Evolutionary conservation across 2,888 invertebrate species (phyloP).

Genomic region (Nomada ruficornis): DNA sequence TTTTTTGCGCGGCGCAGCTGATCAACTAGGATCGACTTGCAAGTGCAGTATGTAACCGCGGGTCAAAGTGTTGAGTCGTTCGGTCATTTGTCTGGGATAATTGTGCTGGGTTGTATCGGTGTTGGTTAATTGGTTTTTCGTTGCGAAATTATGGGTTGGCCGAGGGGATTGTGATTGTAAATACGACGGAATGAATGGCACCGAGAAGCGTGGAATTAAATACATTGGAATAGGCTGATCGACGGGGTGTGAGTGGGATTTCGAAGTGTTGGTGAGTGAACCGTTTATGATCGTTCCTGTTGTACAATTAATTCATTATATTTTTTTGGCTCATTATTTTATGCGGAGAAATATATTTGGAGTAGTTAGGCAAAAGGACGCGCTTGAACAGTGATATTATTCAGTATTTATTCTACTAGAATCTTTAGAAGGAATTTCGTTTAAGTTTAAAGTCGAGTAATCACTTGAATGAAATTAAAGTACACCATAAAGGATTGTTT

Average conservation of each 20-base stretch:
- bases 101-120: background rate
- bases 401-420: too few species aligned
- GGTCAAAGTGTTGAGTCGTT: background rate
- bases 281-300: background rate
- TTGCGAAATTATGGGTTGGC: background rate
- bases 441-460: too few species aligned
- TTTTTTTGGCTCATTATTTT: too few species aligned
- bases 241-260: background rate
- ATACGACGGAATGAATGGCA: background rate
- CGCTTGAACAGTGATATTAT: too few species aligned
- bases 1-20: background rate
- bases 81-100: constrained; percentile 9
- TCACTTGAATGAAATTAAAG: too few species aligned
- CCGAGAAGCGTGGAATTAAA: background rate
- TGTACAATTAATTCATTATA: background rate
- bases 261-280: background rate
- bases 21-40: background rate
- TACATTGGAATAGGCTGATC: background rate
- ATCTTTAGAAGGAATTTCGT: too few species aligned
- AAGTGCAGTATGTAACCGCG: too few species aligned
- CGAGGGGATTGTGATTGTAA: too few species aligned
- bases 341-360: too few species aligned
- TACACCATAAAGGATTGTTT: too few species aligned
- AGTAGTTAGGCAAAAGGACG: too few species aligned
- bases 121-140: constrained; percentile 11